Percentiles rank a stretch among this genome's conserved stretches.
These are phyloP conservation scores for Ceratina japonica DNA, from an alignment of 1,140 invertebrate species.

Conservation along the genomic window DNA sequence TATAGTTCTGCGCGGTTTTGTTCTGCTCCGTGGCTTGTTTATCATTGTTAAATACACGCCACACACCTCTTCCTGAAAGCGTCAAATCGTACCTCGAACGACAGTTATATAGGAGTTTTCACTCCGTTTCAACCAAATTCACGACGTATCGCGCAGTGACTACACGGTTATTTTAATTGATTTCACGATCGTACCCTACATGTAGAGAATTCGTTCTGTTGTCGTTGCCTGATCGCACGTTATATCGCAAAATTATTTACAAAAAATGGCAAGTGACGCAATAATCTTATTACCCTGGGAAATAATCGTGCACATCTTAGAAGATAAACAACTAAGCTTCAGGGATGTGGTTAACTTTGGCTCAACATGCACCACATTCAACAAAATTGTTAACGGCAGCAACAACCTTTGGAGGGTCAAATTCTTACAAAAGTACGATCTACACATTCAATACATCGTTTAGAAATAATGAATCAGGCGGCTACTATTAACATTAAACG, in stretches of 20 bases:
- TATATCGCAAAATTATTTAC: neutral
- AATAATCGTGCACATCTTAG: constrained; percentile 71
- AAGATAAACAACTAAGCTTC: constrained; percentile 63
- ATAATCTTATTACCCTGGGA: constrained; percentile 71
- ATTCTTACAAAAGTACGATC: constrained; percentile 72
- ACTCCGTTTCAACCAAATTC: too few relatives aligned
- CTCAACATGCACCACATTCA: constrained; percentile 65
- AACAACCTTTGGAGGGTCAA: constrained; percentile 75
- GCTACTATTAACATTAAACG: too few relatives aligned
- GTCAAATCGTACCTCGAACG: too few relatives aligned
- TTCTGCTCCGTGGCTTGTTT: too few relatives aligned
- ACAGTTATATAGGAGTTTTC: too few relatives aligned
- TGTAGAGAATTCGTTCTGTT: neutral
- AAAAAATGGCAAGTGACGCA: constrained; percentile 44
- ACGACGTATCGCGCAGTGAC: too few relatives aligned
- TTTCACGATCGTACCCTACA: neutral
- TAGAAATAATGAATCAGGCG: too few relatives aligned
- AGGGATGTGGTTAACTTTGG: constrained; percentile 70
- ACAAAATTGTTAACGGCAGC: constrained; percentile 60
- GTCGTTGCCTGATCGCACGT: neutral
- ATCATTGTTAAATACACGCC: too few relatives aligned
- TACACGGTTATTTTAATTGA: neutral
- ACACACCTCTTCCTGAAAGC: too few relatives aligned
- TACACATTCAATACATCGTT: neutral
- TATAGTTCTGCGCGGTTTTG: too few relatives aligned